Conservation (phyloP, 2,113 vertebrate genomes). For the Microtus oregoni region DNA sequence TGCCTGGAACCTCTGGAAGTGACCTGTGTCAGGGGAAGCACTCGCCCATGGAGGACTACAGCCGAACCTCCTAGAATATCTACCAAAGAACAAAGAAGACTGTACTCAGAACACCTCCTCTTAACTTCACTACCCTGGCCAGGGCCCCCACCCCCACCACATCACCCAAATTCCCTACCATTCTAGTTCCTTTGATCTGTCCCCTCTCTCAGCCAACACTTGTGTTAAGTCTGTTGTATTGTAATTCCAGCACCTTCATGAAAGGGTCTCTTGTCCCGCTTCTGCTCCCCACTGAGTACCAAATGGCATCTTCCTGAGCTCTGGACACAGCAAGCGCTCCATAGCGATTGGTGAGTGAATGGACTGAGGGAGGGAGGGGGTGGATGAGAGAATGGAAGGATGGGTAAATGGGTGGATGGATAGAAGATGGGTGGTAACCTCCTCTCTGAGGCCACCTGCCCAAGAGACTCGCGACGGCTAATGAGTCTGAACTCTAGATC, state of each 20-base stretch:
- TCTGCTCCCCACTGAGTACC: not conserved
- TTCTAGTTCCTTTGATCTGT: not conserved
- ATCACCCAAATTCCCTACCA: not conserved
- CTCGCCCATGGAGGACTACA: not conserved
- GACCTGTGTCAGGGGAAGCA: not conserved
- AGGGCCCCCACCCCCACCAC: no score
- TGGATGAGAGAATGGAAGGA: not conserved
- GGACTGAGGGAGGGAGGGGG: no score
- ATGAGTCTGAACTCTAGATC: not conserved
- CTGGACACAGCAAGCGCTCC: not conserved
- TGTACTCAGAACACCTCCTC: not conserved
- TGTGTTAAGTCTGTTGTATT: not conserved
- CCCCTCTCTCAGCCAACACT: not conserved
- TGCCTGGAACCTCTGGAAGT: rapidly evolving
- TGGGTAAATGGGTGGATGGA: not conserved
- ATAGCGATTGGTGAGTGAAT: no score
- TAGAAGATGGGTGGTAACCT: not conserved
- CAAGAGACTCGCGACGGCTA: not conserved
- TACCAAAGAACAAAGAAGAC: not conserved
- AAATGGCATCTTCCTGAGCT: not conserved
- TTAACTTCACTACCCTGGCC: not conserved
- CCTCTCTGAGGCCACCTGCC: not conserved
- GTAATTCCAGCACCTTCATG: no score
- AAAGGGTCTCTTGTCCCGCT: no score
- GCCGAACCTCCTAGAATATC: not conserved